Evolutionary conservation across 92 coral and sea anemone species (phyloP), one percentile per base, ranked within the genome.

Genomic region (Zoanthus sansibaricus): DNA sequence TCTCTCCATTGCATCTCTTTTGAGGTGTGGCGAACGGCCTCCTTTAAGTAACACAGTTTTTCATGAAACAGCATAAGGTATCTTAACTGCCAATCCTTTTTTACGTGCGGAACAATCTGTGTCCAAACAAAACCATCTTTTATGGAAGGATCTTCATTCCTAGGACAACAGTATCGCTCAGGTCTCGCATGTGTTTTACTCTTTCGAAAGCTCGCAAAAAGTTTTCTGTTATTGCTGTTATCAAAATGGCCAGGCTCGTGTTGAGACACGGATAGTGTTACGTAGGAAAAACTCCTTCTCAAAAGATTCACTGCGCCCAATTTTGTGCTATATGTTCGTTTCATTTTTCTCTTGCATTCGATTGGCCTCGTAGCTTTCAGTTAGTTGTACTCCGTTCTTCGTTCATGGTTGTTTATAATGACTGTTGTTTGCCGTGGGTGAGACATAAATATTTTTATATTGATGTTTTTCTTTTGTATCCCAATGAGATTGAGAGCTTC

Each of bases 121-220:
- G 73, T 80, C 85, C 85, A 66, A 20, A 80, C 85, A 49, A 80
- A 80, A 33, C 85, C 85, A 46, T 80, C 85, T 47, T 45, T 80
- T 11, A 80, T 80, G 13, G 85, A 59, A 30, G 44, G 46, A 46
- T 79, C 84, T 51, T 80, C 66, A 33, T 72, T 66, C 58, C 59
- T 66, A 10, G 85, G 75, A 47, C 85, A 80, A 8, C 46, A 80
- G 73, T 80, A 80, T 20, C 46, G 85, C 45, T 74, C 45, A 6
- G 85, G 85, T 13, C 85, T 58, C 8, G 64, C 73, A 37, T 64
- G 55, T 42, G 72, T 16, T 51, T 80, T 80, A 17, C 75, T 25
- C 33, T 80, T 80, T 4, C 85, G 52, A 67, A 80, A 80, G 47
- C 85, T 80, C 66, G 75, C 45, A 30, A 42, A 80, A 21, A 80